Conservation (phyloP, 2,113 vertebrate species). For the Tursiops truncatus region DNA sequence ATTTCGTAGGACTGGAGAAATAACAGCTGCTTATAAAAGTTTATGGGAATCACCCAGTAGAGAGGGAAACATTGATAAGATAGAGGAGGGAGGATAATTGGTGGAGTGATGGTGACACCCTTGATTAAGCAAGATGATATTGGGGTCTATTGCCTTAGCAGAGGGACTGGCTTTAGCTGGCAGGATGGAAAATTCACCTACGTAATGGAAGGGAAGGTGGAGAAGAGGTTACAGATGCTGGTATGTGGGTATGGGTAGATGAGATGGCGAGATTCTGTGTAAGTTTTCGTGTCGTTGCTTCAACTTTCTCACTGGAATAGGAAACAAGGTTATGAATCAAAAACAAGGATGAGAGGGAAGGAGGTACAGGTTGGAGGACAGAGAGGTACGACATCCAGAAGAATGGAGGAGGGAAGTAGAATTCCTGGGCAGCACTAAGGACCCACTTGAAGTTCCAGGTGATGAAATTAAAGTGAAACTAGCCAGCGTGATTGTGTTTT, state of each 20-base stretch:
- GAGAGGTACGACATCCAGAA: neutral
- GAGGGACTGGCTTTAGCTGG: neutral
- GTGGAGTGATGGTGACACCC: neutral
- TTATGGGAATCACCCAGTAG: neutral
- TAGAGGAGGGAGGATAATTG: neutral
- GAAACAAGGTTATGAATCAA: neutral
- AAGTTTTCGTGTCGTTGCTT: neutral
- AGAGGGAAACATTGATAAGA: neutral
- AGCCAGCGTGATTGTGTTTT: neutral
- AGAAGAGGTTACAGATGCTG: neutral
- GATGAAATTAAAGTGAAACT: conserved; percentile 11
- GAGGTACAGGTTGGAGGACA: neutral
- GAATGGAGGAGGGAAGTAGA: neutral
- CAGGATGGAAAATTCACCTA: neutral
- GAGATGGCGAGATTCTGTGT: neutral
- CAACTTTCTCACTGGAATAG: neutral
- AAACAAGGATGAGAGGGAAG: neutral
- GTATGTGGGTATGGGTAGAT: neutral
- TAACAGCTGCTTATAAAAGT: neutral
- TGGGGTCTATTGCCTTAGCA: neutral
- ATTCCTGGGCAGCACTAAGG: neutral
- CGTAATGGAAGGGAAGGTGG: neutral
- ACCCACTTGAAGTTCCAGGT: neutral
- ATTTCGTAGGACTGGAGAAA: neutral
- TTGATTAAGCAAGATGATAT: neutral